A percentile compares a stretch with the other conserved stretches of the same genome.
These are phyloP conservation scores for Sardina pilchardus DNA, from an alignment of 2,113 vertebrate genomes.

Conservation along the genomic window DNA sequence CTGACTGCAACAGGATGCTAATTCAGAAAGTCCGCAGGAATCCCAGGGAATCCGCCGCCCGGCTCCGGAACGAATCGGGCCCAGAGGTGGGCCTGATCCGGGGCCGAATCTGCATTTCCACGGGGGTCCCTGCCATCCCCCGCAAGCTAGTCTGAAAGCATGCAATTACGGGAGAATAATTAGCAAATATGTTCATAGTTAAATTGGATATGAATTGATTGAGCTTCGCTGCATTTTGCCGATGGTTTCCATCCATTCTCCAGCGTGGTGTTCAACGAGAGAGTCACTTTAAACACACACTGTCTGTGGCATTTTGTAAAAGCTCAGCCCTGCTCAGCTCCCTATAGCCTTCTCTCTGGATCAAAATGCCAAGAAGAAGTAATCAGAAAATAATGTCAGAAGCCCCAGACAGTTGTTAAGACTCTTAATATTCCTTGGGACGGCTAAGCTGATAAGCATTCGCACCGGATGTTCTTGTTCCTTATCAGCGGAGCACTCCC, in stretches of 20 bases:
- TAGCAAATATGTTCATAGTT: conserved; percentile 10
- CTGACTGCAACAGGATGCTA: background rate
- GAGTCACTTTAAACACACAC: background rate
- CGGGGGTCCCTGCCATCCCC: background rate
- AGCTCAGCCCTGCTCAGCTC: background rate
- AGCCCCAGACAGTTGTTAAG: conserved; percentile 9
- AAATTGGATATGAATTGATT: background rate
- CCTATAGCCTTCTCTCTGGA: background rate
- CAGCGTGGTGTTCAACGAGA: background rate
- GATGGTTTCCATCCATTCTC: background rate
- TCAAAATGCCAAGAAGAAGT: background rate
- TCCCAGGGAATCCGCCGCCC: background rate
- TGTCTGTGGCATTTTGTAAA: background rate
- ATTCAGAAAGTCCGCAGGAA: background rate
- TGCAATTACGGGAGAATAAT: conserved; percentile 10
- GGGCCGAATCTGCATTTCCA: background rate
- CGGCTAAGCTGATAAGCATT: background rate
- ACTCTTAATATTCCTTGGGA: background rate
- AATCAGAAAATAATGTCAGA: background rate
- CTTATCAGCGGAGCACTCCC: background rate
- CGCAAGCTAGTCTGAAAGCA: background rate
- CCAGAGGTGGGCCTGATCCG: background rate
- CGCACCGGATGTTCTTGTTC: background rate
- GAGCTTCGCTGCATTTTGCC: background rate
- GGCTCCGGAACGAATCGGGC: background rate